Percentiles rank a stretch among this genome's conserved stretches.
Conservation (phyloP, 2,888 invertebrate species). For the Camponotus fellah region DNA sequence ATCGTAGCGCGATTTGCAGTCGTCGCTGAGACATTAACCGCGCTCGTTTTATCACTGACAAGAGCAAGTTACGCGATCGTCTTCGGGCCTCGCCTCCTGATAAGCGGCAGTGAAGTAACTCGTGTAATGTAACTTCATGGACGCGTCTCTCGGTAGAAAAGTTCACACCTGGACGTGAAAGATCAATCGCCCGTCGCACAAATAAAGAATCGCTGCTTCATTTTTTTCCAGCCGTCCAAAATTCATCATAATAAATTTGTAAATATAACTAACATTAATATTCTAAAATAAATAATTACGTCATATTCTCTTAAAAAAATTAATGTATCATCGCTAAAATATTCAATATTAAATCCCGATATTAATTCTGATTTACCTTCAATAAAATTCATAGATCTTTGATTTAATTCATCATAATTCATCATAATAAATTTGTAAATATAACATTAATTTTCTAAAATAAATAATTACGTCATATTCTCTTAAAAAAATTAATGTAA, state of each 20-base stretch:
- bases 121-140: neutral
- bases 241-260: neutral
- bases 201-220: neutral
- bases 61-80: neutral
- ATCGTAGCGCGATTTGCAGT: constrained; percentile 8
- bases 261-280: too few species aligned
- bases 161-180: neutral
- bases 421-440: neutral
- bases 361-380: too few species aligned
- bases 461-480: too few species aligned
- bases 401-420: too few species aligned
- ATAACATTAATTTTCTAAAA: too few species aligned
- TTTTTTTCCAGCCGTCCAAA: neutral
- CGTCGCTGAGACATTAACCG: neutral
- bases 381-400: too few species aligned
- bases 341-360: too few species aligned
- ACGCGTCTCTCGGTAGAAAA: neutral
- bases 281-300: too few species aligned
- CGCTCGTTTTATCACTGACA: neutral
- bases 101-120: neutral
- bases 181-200: neutral
- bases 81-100: neutral
- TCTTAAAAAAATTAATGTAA: too few species aligned
- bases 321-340: too few species aligned
- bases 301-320: too few species aligned